Evolutionary conservation across 2,888 invertebrate species (phyloP).

Genomic region (Leptinotarsa juncta): DNA sequence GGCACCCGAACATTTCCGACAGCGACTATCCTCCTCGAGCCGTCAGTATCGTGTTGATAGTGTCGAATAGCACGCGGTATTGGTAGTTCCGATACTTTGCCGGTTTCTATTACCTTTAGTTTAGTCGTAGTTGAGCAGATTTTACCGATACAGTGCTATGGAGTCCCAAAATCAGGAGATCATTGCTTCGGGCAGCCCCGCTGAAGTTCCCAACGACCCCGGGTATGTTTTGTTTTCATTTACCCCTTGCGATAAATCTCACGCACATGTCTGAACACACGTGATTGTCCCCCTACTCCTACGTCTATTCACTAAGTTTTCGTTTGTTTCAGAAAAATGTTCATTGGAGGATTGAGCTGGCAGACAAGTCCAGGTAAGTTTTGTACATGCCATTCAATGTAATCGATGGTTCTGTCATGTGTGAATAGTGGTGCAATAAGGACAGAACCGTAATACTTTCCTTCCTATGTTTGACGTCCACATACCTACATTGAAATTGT

Average conservation of each 20-base stretch:
- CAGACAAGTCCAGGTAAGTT: constrained; percentile 98
- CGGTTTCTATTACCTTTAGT: constrained; percentile 66
- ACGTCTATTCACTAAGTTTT: constrained; percentile 42
- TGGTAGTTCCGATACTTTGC: constrained; percentile 73
- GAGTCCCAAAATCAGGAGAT: constrained; percentile 84
- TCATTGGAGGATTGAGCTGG: constrained; percentile 99
- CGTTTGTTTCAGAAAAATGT: constrained; percentile 97
- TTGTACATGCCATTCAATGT: background rate
- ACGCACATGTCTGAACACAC: constrained; percentile 45
- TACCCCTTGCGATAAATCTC: constrained; percentile 32
- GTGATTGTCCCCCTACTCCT: constrained; percentile 36
- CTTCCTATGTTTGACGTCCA: background rate
- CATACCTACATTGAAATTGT: background rate
- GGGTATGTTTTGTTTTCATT: constrained; percentile 72
- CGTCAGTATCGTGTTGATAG: constrained; percentile 77
- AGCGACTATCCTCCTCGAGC: constrained; percentile 60
- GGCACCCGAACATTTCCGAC: constrained; percentile 58
- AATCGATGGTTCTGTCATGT: background rate
- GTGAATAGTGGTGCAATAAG: background rate
- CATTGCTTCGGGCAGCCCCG: constrained; percentile 81
- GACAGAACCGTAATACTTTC: background rate
- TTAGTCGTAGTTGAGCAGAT: constrained; percentile 71
- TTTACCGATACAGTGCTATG: constrained; percentile 65
- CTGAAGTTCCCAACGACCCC: constrained; percentile 94
- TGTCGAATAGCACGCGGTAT: constrained; percentile 72